phyloP scores from a whole-genome alignment of 1,140 invertebrate genomes.

The Holcopasites calliopsidis region DNA sequence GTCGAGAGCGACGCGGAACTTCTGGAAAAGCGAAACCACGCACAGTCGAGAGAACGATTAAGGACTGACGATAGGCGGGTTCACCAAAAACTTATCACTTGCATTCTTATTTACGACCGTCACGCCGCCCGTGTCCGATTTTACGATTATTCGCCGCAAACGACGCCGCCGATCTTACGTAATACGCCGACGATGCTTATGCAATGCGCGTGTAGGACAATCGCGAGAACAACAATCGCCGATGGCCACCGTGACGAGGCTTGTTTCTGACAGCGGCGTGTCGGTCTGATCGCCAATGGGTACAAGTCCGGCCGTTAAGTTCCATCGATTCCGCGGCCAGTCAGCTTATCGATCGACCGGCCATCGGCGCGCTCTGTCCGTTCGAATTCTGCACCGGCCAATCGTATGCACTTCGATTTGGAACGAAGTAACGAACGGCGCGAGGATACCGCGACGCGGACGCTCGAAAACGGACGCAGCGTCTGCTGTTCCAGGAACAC shows the following conservation, averaged over 20 bases:
- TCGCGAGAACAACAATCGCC: conserved; percentile 24
- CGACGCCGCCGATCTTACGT: conserved; percentile 32
- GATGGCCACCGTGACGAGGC: conserved; percentile 16
- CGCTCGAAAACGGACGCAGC: conserved; percentile 48
- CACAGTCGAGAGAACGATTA: neutral
- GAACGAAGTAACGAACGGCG: neutral
- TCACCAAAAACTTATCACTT: neutral
- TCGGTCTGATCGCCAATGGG: conserved; percentile 22
- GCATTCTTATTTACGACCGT: neutral
- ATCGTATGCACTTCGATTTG: neutral
- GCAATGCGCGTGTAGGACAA: conserved; percentile 33
- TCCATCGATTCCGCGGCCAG: conserved; percentile 4
- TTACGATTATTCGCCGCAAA: conserved; percentile 8
- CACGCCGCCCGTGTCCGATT: neutral
- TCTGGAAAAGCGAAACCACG: neutral
- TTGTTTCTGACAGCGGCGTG: conserved; percentile 10
- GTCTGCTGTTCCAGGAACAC: conserved; percentile 19
- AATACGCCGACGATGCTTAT: conserved; percentile 38
- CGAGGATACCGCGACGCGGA: conserved; percentile 6
- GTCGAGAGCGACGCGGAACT: neutral
- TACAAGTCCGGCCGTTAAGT: conserved; percentile 22
- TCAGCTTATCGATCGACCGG: neutral
- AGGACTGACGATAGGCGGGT: neutral
- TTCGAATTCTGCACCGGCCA: neutral
- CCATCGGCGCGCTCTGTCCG: neutral